A percentile compares a stretch with the other conserved stretches of the same genome.
Conservation (phyloP, 1,140 invertebrate genomes). For the Pemphigus obesinymphae region DNA sequence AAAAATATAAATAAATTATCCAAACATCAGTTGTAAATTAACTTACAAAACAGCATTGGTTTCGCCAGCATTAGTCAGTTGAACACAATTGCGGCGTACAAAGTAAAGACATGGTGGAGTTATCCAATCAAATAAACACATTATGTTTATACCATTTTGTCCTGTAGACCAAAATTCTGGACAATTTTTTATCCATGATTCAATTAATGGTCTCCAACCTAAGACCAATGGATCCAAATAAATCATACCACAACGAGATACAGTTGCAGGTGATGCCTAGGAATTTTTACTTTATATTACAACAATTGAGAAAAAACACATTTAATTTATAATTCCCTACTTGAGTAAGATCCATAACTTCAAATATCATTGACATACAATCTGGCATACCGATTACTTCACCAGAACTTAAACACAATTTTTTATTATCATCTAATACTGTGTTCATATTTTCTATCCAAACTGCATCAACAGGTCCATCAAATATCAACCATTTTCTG, state of each 20-base stretch:
- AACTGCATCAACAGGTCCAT: slow-evolving; percentile 70
- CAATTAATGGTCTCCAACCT: slow-evolving; percentile 73
- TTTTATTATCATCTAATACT: slow-evolving; percentile 82
- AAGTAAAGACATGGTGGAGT: slow-evolving; percentile 65
- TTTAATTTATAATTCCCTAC: background rate
- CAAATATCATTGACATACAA: slow-evolving; percentile 91
- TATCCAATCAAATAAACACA: slow-evolving; percentile 66
- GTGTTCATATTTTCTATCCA: slow-evolving; percentile 81
- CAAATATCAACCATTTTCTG: slow-evolving; percentile 80
- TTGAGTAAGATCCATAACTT: slow-evolving; percentile 74
- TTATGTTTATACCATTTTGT: slow-evolving; percentile 53
- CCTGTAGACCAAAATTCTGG: slow-evolving; percentile 57
- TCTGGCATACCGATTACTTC: slow-evolving; percentile 74
- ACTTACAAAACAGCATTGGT: slow-evolving; percentile 58
- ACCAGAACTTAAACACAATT: slow-evolving; percentile 70
- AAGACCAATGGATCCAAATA: slow-evolving; percentile 65
- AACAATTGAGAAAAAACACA: background rate
- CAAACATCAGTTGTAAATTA: background rate
- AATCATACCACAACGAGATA: slow-evolving; percentile 85
- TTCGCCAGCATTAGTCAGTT: slow-evolving; percentile 67
- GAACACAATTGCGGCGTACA: slow-evolving; percentile 62
- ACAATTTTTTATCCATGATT: slow-evolving; percentile 68
- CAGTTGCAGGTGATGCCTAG: slow-evolving; percentile 78
- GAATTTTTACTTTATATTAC: background rate
- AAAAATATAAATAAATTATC: too few species aligned